phyloP scores from a whole-genome alignment of 1,140 invertebrate species.

The Phocides pigmalion region DNA sequence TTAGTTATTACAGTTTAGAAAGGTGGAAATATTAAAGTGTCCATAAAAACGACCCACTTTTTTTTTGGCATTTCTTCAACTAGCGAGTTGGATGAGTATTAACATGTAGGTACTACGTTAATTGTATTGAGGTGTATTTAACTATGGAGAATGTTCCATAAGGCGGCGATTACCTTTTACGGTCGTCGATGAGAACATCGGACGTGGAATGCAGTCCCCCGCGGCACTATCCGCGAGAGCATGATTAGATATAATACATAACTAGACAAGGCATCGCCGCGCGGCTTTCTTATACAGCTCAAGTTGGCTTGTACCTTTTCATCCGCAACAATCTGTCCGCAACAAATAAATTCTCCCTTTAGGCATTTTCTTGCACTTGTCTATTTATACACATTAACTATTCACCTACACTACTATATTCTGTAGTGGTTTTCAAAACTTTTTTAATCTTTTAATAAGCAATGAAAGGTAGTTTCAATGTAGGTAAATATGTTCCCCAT shows the following conservation, averaged over 20 bases:
- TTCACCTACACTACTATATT: neutral
- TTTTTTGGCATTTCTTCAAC: no score
- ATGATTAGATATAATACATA: slow-evolving; percentile 39
- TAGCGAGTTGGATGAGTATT: no score
- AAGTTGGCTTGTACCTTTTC: slow-evolving; percentile 34
- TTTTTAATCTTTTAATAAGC: slow-evolving; percentile 36
- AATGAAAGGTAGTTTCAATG: slow-evolving; percentile 40
- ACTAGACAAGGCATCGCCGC: slow-evolving; percentile 34
- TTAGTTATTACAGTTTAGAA: no score
- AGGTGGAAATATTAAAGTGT: no score
- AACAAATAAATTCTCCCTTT: neutral
- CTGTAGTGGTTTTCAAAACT: neutral
- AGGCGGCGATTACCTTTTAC: slow-evolving; percentile 15
- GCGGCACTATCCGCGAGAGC: slow-evolving; percentile 50
- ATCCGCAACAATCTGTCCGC: slow-evolving; percentile 6
- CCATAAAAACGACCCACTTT: no score
- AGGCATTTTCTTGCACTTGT: neutral
- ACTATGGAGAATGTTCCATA: slow-evolving; percentile 1
- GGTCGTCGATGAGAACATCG: slow-evolving; percentile 36
- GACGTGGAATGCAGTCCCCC: slow-evolving; percentile 48
- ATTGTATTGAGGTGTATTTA: neutral
- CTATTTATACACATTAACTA: neutral
- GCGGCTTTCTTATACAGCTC: slow-evolving; percentile 44
- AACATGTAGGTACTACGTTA: no score
- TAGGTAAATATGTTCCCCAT: slow-evolving; percentile 68